Base-by-base conservation (phyloP, 2,888 invertebrate species). In the Tromatobia lineatoria region DNA sequence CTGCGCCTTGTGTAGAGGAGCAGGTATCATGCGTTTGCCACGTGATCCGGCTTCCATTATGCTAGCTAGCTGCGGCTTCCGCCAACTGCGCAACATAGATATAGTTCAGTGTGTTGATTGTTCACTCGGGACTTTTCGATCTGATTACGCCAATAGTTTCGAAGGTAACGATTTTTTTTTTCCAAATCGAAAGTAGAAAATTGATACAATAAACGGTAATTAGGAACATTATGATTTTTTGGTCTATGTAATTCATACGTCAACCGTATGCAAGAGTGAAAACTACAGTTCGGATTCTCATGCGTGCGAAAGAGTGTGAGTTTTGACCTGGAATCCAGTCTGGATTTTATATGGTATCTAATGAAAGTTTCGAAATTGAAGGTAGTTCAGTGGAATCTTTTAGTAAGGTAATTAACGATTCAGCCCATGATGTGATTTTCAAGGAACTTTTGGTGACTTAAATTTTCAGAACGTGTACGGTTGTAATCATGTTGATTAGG, bases 11-110 rank as follows among this genome's bases (percentile, higher is more conserved):
- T 52, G 47, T 7, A 13, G 54, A 54, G 15, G 2, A 2, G 13
- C 15, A 15, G 4, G 2, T 50, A 47, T 77, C 79, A 79, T 54
- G 69, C 47, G 47, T 18, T 75, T 18, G 74, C 59, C 70, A 70
- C 82, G 79, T 54, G 64, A 23, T 57, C 38, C 69, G 82, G 18
- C 70, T 20, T 23, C 47, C 29, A 38, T 61, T 54, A 18, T 42
- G 29, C 7, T 45, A 45, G 59, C 73, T n/a, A 18, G 25, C 57
- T 69, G 47, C 20, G 38, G 47, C 64, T 54, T 29, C 8, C 18
- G 52, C 47, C 29, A 64, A 38, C 34, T 38, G 20, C 10, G 18
- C 8, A 7, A 45, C 45, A 15, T 45, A 45, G 45, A 3, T 38
- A 38, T 38, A 38, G 34, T 8, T 38, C 34, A 8, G 34, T 38